Evolutionary conservation across 2,797 vertebrate species (phyloP).

Genomic region (Liparis tanakae): DNA sequence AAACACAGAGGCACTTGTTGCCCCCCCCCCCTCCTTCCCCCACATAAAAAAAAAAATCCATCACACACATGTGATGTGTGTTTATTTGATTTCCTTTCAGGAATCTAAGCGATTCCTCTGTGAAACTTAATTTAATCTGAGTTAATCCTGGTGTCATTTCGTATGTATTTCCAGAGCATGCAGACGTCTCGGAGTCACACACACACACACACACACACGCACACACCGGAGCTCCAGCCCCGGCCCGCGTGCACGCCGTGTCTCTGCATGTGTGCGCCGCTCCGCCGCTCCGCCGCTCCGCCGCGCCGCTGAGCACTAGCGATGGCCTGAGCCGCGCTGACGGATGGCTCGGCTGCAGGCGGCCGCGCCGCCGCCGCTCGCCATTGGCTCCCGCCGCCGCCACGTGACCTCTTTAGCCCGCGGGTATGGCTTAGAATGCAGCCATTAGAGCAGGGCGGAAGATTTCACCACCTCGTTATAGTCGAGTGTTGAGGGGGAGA

Average conservation of each 20-base stretch:
- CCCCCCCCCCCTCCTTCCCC: not conserved
- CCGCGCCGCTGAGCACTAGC: constrained; percentile 67
- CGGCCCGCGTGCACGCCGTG: constrained; percentile 56
- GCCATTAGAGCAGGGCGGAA: constrained; percentile 74
- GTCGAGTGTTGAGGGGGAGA: constrained; percentile 50
- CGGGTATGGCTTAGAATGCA: constrained; percentile 71
- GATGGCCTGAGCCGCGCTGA: constrained; percentile 72
- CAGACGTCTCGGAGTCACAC: constrained; percentile 55
- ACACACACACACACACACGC: too few relatives aligned
- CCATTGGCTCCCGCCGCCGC: constrained; percentile 61
- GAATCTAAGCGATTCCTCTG: not conserved
- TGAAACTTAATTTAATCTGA: constrained; percentile 35
- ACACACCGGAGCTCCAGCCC: constrained; percentile 67
- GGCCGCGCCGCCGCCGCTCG: constrained; percentile 57
- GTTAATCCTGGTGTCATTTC: constrained; percentile 50
- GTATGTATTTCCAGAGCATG: constrained; percentile 51
- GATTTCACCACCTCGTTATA: constrained; percentile 80
- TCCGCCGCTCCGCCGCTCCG: constrained; percentile 38
- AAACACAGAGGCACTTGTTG: constrained; percentile 14
- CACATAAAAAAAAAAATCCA: constrained; percentile 2
- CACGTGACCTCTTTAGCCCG: constrained; percentile 56
- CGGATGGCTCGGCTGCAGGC: constrained; percentile 71
- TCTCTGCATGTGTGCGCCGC: constrained; percentile 30
- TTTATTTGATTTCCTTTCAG: too few relatives aligned
- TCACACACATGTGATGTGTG: constrained; percentile 16